Evolutionary conservation across 2,888 invertebrate species (phyloP), one percentile per base, ranked within the genome.

Genomic region (Anticlea derivata): DNA sequence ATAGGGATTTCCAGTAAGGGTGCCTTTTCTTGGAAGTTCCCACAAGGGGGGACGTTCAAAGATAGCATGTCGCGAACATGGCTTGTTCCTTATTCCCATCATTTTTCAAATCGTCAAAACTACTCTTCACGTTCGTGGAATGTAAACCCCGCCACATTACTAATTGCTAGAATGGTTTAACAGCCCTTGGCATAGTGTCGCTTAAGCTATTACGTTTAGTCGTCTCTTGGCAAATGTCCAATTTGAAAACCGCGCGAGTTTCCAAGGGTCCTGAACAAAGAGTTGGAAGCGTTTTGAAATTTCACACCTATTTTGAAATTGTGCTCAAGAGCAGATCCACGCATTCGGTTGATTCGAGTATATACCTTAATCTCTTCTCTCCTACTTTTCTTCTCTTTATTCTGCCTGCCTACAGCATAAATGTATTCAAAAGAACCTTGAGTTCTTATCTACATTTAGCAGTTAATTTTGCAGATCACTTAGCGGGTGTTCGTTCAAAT

Each of bases 211-310:
- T 63, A 57, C 55, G 54, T 51, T 58, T 58, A 52, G 39, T 30
- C 41, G 53, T 51, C 41, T 41, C 39, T 50, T 65, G 65, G 65
- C 60, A 55, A 44, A 61, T 45, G 57, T 59, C 63, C 65, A 65
- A 61, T 52, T 60, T 57, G 49, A 60, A 58, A 61, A 50, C 51
- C 50, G 50, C 43, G 49, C 41, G 44, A 35, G 58, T 55, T 60
- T 51, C 24, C 58, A 54, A 61, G 53, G 61, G 46, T 57, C 39
- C 10, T 11, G 37, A 56, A 56, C 55, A 61, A 59, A 57, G 50
- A 50, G 50, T 37, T 12, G 37, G 34, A 20, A 52, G 34, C 30
- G 40, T 49, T 54, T 53, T 43, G 11, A 13, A 27, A 31, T 37
- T 48, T 26, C 24, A 26, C 23, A 39, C 22, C 35, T n/a, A n/a